These are phyloP conservation scores for Penaeus vannamei DNA, from an alignment of 1,140 invertebrate species.

Conservation along the genomic window DNA sequence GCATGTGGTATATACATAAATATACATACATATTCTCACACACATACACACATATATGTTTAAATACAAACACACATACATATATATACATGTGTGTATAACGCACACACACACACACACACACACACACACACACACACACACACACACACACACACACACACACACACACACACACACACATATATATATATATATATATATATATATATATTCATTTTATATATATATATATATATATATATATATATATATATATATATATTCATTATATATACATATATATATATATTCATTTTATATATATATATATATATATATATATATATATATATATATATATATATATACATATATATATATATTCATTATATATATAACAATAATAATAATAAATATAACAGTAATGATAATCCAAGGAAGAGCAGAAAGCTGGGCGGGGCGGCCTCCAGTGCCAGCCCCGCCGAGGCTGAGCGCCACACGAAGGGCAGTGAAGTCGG, in stretches of 20 bases:
- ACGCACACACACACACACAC: not conserved
- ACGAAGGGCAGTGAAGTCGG: no score
- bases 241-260: conserved; percentile 12
- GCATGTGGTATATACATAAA: no score
- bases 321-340: no score
- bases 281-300: no score
- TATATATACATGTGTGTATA: not conserved
- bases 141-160: not conserved
- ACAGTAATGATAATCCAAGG: no score
- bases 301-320: no score
- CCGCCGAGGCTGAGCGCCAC: no score
- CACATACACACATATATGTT: conserved; percentile 9
- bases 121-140: not conserved
- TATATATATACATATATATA: not conserved
- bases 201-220: not conserved
- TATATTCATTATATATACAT: no score
- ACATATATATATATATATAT: not conserved
- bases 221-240: conserved; percentile 32
- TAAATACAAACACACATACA: conserved; percentile 19
- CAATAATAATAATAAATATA: no score
- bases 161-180: not conserved
- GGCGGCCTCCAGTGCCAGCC: no score
- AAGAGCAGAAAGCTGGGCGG: no score
- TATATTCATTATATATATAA: not conserved
- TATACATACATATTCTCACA: no score